phyloP scores from a whole-genome alignment of 2,113 vertebrate genomes.

The Tiliqua scincoides region DNA sequence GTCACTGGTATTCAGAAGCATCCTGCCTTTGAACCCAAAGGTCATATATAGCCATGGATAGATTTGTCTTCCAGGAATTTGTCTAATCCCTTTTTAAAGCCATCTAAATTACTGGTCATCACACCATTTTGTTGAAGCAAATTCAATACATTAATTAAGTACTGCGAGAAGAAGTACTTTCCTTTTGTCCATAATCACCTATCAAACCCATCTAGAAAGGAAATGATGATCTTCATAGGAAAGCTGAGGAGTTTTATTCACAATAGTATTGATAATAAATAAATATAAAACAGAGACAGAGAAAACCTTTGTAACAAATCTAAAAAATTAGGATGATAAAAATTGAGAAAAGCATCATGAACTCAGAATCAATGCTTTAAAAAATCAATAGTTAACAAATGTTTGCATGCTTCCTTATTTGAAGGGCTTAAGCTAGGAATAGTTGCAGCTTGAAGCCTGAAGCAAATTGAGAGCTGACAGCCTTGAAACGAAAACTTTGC shows the following conservation, averaged over 20 bases:
- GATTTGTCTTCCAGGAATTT: no score
- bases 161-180: no score
- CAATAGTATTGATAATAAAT: not conserved
- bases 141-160: no score
- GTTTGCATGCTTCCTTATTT: not conserved
- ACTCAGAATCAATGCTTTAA: not conserved
- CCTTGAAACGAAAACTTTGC: not conserved
- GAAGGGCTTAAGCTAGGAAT: not conserved
- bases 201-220: not conserved
- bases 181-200: no score
- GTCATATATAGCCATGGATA: no score
- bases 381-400: not conserved
- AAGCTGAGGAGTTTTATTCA: not conserved
- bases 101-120: no score
- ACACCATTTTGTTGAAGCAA: no score
- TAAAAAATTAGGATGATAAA: not conserved
- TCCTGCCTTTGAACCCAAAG: no score
- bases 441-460: fast-evolving
- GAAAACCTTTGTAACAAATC: not conserved
- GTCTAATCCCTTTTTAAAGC: no score
- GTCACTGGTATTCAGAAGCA: no score
- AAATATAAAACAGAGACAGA: not conserved
- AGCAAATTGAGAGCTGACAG: not conserved
- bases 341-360: not conserved
- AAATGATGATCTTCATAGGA: not conserved